Evolutionary conservation across 1,140 invertebrate genomes (phyloP).

Genomic region (Cepaea nemoralis): DNA sequence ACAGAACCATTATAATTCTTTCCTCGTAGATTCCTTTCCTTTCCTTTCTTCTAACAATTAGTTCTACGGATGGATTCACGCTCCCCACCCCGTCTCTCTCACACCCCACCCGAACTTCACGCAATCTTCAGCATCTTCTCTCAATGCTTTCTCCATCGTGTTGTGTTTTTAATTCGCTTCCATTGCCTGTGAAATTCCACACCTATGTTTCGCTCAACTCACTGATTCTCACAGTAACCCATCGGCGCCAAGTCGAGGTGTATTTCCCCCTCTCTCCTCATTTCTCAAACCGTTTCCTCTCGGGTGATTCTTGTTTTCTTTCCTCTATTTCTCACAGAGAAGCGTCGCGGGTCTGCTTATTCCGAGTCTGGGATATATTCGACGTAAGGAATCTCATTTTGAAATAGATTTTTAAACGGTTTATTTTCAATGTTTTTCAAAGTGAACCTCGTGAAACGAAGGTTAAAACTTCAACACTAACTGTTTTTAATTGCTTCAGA

Average conservation of each 20-base stretch:
- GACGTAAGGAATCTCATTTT: neutral
- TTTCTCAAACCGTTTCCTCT: neutral
- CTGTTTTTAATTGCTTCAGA: neutral
- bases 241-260: neutral
- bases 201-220: neutral
- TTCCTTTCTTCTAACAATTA: neutral
- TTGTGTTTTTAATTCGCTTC: conserved; percentile 16
- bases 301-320: neutral
- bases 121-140: neutral
- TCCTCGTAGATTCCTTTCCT: neutral
- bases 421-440: conserved; percentile 8
- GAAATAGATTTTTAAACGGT: conserved; percentile 16
- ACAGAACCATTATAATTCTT: neutral
- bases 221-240: conserved; percentile 2
- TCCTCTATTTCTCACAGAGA: neutral
- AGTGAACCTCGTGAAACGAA: neutral
- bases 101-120: neutral
- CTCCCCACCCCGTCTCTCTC: too few relatives aligned
- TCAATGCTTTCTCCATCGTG: neutral
- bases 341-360: neutral
- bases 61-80: neutral
- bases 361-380: neutral
- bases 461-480: neutral
- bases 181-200: conserved; percentile 20
- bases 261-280: neutral